Conservation (phyloP, 2,888 invertebrate genomes). For the Trissoscelio sp. region DNA sequence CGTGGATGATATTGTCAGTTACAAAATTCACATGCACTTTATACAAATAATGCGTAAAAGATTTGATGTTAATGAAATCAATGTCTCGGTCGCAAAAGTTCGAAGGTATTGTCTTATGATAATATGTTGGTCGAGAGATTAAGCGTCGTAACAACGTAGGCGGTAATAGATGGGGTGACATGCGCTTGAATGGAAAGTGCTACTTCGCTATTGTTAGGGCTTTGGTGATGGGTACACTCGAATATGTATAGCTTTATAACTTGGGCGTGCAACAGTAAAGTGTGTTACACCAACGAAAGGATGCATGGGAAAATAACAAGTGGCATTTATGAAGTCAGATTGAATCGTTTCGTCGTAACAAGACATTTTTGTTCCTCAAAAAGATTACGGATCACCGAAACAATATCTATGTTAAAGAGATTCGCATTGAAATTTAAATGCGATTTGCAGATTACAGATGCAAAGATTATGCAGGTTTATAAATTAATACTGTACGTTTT, state of each 20-base stretch:
- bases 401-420: neutral
- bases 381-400: neutral
- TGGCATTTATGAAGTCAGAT: constrained; percentile 22
- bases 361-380: neutral
- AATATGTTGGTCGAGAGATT: constrained; percentile 31
- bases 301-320: constrained; percentile 32
- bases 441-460: neutral
- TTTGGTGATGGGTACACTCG: constrained; percentile 22
- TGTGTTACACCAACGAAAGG: constrained; percentile 1
- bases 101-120: constrained; percentile 17
- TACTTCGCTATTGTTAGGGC: constrained; percentile 43
- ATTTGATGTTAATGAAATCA: constrained; percentile 6
- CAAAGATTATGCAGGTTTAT: too few species aligned
- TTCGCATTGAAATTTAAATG: neutral
- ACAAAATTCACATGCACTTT: neutral
- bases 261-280: neutral
- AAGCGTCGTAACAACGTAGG: constrained; percentile 32
- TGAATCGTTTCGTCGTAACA: neutral
- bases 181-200: constrained; percentile 33
- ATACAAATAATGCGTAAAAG: neutral
- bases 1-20: neutral
- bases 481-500: too few species aligned
- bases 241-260: constrained; percentile 38
- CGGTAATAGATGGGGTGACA: constrained; percentile 35
- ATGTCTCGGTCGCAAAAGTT: neutral